phyloP scores from a whole-genome alignment of 1,140 invertebrate species.

The Lordiphosa mommai region DNA sequence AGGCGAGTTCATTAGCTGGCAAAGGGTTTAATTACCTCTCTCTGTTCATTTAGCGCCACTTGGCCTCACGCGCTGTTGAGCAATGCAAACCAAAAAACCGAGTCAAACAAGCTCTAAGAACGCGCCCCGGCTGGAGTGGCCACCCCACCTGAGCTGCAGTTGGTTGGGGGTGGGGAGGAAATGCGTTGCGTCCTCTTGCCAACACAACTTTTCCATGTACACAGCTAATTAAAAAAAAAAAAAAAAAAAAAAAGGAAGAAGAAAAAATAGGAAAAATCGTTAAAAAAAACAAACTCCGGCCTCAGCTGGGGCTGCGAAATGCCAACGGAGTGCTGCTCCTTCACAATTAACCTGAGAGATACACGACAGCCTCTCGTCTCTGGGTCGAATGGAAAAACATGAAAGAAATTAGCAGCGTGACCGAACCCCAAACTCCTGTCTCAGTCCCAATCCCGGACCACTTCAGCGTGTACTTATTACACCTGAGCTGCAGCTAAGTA shows the following conservation, averaged over 20 bases:
- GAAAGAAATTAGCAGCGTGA: constrained; percentile 73
- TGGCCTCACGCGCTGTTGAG: constrained; percentile 78
- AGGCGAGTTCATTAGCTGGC: constrained; percentile 77
- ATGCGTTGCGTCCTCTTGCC: constrained; percentile 33
- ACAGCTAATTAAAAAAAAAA: constrained; percentile 67
- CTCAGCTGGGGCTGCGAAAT: neutral
- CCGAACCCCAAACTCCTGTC: constrained; percentile 23
- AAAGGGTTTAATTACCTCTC: constrained; percentile 80
- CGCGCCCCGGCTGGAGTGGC: too few species aligned
- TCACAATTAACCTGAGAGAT: constrained; percentile 62
- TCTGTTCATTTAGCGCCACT: constrained; percentile 80
- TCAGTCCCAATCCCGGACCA: constrained; percentile 22
- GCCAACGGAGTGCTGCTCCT: neutral
- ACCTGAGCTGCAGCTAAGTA: constrained; percentile 76
- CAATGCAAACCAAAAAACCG: constrained; percentile 70
- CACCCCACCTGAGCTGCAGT: constrained; percentile 16
- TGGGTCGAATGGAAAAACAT: constrained; percentile 31
- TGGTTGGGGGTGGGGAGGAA: too few species aligned
- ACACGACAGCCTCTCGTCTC: constrained; percentile 42
- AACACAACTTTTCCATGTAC: constrained; percentile 62
- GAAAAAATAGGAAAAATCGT: constrained; percentile 24
- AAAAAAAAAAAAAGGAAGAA: neutral
- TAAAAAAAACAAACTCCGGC: constrained; percentile 10
- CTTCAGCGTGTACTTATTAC: constrained; percentile 72
- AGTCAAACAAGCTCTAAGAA: constrained; percentile 30